phyloP scores from a whole-genome alignment of 2,888 invertebrate species.

The Lasioglossum vierecki region DNA sequence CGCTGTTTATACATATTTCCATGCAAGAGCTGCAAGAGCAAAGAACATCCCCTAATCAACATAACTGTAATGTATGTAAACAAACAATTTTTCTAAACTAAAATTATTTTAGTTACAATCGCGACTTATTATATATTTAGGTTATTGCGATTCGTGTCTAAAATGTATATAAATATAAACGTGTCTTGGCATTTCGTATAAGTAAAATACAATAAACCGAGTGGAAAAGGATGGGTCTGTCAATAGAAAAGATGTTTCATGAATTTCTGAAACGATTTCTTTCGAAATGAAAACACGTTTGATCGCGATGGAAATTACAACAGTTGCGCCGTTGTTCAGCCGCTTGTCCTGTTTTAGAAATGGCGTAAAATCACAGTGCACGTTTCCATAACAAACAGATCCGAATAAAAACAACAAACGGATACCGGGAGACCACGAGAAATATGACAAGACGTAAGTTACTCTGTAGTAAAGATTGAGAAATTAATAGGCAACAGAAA shows the following conservation, averaged over 20 bases:
- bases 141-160: slow-evolving; percentile 9
- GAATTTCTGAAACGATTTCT: neutral
- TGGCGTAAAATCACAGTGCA: slow-evolving; percentile 64
- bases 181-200: neutral
- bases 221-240: neutral
- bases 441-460: slow-evolving; percentile 57
- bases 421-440: slow-evolving; percentile 24
- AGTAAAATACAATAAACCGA: neutral
- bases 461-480: slow-evolving; percentile 18
- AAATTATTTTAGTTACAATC: slow-evolving; percentile 34
- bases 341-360: slow-evolving; percentile 64
- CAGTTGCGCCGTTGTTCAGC: slow-evolving; percentile 67
- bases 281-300: slow-evolving; percentile 26
- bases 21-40: neutral
- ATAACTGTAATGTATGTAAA: neutral
- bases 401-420: slow-evolving; percentile 16
- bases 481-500: slow-evolving; percentile 54
- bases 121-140: slow-evolving; percentile 4
- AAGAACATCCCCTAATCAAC: neutral
- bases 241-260: neutral
- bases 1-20: neutral
- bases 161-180: neutral
- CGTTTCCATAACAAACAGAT: slow-evolving; percentile 30
- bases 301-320: slow-evolving; percentile 37
- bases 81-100: slow-evolving; percentile 21